phyloP scores from a whole-genome alignment of 2,888 invertebrate species.

The Sarcophaga subvicina region DNA sequence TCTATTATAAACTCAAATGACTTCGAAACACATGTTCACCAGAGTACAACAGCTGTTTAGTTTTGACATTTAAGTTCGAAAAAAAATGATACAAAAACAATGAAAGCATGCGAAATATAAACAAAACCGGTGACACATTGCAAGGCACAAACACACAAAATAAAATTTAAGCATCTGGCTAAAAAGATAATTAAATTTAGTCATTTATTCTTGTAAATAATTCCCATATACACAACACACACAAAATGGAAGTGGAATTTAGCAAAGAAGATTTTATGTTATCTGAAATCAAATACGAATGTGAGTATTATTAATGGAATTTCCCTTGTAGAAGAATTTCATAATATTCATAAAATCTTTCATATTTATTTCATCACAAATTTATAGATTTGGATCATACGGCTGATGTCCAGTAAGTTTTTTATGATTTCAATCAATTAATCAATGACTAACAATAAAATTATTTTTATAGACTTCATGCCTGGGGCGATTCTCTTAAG shows the following conservation, averaged over 20 bases:
- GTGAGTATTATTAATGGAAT: slow-evolving; percentile 83
- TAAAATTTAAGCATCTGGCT: neutral
- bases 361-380: slow-evolving; percentile 6
- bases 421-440: neutral
- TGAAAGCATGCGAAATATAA: slow-evolving; percentile 29
- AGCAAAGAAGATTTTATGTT: slow-evolving; percentile 85
- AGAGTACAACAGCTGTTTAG: slow-evolving; percentile 10
- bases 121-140: slow-evolving; percentile 56
- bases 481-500: slow-evolving; percentile 93
- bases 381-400: slow-evolving; percentile 95
- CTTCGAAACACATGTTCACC: slow-evolving; percentile 56
- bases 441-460: neutral
- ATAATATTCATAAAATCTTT: neutral
- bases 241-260: slow-evolving; percentile 82
- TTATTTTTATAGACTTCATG: slow-evolving; percentile 87
- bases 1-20: neutral
- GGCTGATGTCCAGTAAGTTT: slow-evolving; percentile 98
- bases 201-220: neutral
- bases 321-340: neutral
- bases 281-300: slow-evolving; percentile 90
- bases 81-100: slow-evolving; percentile 40
- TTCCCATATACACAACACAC: neutral
- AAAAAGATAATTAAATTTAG: slow-evolving; percentile 12
- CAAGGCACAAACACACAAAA: neutral
- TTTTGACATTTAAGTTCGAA: slow-evolving; percentile 49